Conservation (phyloP, 1,140 invertebrate species). For the Dendroctonus valens region DNA sequence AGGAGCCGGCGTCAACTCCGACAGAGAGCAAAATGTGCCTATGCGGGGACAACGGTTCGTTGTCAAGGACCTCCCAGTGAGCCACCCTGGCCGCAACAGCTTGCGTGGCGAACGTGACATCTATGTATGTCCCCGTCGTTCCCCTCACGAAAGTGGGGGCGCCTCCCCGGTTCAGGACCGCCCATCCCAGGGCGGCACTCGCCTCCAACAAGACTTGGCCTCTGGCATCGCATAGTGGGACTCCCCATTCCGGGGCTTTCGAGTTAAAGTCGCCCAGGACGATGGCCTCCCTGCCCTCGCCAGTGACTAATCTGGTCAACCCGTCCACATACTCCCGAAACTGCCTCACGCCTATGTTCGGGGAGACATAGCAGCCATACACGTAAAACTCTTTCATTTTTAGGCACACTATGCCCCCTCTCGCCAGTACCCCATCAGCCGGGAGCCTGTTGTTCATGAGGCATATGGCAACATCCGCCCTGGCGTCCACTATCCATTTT, state of each 20-base stretch:
- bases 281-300: background rate
- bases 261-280: conserved; percentile 30
- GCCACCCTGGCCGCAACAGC: conserved; percentile 9
- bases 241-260: conserved; percentile 9
- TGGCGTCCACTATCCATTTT: conserved; percentile 4
- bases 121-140: conserved; percentile 20
- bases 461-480: conserved; percentile 9
- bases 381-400: background rate
- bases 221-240: conserved; percentile 1
- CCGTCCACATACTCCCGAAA: background rate
- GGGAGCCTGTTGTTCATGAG: conserved; percentile 2
- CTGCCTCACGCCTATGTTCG: background rate
- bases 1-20: background rate
- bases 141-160: conserved; percentile 32
- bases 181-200: conserved; percentile 2
- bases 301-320: background rate
- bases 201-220: background rate
- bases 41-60: conserved; percentile 12
- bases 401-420: conserved; percentile 7
- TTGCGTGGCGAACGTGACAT: conserved; percentile 32
- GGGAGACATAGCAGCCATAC: conserved; percentile 19
- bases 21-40: conserved; percentile 1
- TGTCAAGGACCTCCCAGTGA: conserved; percentile 10
- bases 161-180: conserved; percentile 27
- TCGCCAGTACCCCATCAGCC: background rate